A percentile compares a stretch with the other conserved stretches of the same genome.
Evolutionary conservation across 2,888 invertebrate species (phyloP).

Genomic region (Endomychus coccineus): DNA sequence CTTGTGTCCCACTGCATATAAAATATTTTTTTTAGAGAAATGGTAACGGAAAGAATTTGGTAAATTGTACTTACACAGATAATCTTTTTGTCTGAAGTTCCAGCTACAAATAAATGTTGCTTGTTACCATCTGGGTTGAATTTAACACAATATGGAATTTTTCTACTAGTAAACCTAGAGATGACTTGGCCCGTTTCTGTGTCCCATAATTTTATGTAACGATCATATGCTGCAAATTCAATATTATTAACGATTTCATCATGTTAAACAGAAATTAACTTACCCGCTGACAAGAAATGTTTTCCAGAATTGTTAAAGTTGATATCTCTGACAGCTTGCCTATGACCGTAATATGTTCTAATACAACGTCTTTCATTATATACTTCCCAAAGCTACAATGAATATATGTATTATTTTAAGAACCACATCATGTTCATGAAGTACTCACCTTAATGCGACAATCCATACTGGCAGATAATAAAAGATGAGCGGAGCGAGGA

Average conservation of each 20-base stretch:
- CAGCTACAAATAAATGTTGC: conserved; percentile 95
- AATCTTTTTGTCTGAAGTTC: conserved; percentile 98
- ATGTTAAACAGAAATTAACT: too few relatives aligned
- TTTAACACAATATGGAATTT: conserved; percentile 96
- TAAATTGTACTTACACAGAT: conserved; percentile 88
- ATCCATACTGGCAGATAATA: conserved; percentile 96
- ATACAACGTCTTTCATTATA: conserved; percentile 90
- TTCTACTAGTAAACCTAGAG: conserved; percentile 85
- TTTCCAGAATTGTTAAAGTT: conserved; percentile 92
- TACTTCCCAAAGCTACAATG: conserved; percentile 86
- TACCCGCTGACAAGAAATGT: conserved; percentile 89
- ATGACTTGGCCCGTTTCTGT: conserved; percentile 90
- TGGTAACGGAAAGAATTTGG: neutral
- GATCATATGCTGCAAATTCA: conserved; percentile 66
- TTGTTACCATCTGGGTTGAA: conserved; percentile 97
- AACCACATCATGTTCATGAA: conserved; percentile 1
- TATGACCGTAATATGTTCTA: conserved; percentile 91
- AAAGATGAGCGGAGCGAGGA: conserved; percentile 87
- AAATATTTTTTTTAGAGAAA: conserved; percentile 5
- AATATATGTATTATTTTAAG: neutral
- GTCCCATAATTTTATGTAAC: conserved; percentile 98
- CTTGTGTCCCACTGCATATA: conserved; percentile 85
- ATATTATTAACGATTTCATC: conserved; percentile 1
- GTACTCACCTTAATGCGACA: conserved; percentile 75
- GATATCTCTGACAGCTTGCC: conserved; percentile 93